Evolutionary conservation across 2,888 invertebrate species (phyloP).

Genomic region (Acholoe squamosa): DNA sequence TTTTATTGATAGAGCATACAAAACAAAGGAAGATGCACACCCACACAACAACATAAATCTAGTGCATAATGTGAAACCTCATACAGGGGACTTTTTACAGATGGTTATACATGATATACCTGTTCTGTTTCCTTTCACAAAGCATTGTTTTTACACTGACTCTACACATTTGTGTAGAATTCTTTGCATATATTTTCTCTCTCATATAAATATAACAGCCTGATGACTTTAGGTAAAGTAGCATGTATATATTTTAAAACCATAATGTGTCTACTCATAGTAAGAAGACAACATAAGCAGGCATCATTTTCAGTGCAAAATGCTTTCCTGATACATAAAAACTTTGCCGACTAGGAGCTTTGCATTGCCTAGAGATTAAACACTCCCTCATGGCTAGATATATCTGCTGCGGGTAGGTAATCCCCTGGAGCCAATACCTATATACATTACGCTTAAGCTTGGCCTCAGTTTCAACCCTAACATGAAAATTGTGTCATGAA

Average conservation of each 20-base stretch:
- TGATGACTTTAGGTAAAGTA: not conserved
- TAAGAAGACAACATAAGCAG: not conserved
- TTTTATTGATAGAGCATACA: slow-evolving; percentile 14
- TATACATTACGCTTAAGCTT: not conserved
- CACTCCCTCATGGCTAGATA: not conserved
- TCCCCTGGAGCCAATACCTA: not conserved
- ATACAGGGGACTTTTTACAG: not conserved
- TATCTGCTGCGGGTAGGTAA: not conserved
- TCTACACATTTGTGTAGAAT: not conserved
- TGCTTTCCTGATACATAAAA: not conserved
- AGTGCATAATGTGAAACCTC: not conserved
- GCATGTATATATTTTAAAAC: not conserved
- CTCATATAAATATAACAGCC: not conserved
- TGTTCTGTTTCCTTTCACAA: not conserved
- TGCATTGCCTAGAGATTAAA: not conserved
- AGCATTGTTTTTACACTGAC: not conserved
- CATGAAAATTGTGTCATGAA: not conserved
- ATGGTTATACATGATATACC: not conserved
- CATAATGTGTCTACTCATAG: not conserved
- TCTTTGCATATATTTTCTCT: not conserved
- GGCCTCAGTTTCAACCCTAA: not conserved
- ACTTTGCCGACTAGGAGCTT: not conserved
- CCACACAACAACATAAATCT: not conserved
- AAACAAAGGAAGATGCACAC: not conserved
- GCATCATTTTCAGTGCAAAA: not conserved